A percentile compares a stretch with the other conserved stretches of the same genome.
Evolutionary conservation across 2,113 vertebrate genomes (phyloP).

Genomic region (Cyphomyrus discorhynchus): DNA sequence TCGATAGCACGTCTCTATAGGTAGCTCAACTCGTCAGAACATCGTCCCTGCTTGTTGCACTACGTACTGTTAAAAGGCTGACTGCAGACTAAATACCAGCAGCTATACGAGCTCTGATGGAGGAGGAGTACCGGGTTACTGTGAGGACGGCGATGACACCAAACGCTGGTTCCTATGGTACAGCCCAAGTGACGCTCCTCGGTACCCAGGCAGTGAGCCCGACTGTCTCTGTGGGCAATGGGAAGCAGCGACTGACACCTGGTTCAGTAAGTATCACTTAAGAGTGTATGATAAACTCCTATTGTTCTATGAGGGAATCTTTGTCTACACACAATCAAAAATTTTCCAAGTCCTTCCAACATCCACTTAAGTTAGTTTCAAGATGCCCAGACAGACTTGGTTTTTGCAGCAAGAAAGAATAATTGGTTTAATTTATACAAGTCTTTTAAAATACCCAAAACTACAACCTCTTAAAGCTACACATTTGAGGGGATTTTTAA

Average conservation of each 20-base stretch:
- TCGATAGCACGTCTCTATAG: too few relatives aligned
- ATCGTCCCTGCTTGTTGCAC: neutral
- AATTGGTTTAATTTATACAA: neutral
- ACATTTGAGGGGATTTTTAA: neutral
- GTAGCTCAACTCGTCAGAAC: too few relatives aligned
- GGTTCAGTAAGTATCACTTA: constrained; percentile 48
- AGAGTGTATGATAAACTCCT: neutral
- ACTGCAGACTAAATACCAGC: neutral
- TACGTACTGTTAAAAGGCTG: neutral
- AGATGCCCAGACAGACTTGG: neutral
- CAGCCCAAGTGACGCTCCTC: constrained; percentile 49
- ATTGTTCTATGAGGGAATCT: neutral
- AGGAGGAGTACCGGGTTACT: constrained; percentile 42
- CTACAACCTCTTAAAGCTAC: neutral
- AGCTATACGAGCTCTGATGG: neutral
- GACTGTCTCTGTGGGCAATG: constrained; percentile 27
- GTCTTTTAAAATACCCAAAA: neutral
- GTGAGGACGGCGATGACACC: constrained; percentile 48
- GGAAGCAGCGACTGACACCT: constrained; percentile 36
- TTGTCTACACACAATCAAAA: neutral
- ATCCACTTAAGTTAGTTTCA: neutral
- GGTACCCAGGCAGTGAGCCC: constrained; percentile 45
- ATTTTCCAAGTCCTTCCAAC: neutral
- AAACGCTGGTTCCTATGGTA: constrained; percentile 48
- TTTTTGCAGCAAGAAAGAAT: neutral